phyloP scores from a whole-genome alignment of 2,797 vertebrate genomes.

The Neopelma chrysocephalum region DNA sequence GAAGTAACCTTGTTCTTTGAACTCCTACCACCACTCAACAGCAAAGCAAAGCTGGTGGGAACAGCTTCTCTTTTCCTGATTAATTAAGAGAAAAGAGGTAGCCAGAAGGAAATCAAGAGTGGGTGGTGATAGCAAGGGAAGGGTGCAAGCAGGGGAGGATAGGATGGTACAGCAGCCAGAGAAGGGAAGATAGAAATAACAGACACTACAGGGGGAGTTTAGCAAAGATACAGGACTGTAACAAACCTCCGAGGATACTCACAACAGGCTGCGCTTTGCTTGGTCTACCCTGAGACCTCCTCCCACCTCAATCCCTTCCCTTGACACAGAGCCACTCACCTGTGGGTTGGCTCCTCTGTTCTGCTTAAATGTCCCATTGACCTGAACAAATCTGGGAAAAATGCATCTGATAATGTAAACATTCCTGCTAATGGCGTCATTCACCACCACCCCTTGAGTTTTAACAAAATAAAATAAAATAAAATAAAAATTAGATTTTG shows the following conservation, averaged over 20 bases:
- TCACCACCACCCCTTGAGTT: background rate
- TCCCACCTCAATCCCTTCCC: background rate
- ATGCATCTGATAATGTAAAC: background rate
- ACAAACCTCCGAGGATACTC: background rate
- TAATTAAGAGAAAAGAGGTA: background rate
- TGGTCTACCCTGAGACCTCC: background rate
- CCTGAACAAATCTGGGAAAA: background rate
- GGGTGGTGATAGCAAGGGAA: background rate
- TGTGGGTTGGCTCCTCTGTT: background rate
- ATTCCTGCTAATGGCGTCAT: background rate
- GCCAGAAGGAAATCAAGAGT: background rate
- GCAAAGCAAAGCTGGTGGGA: constrained; percentile 22
- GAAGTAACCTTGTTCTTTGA: constrained; percentile 17
- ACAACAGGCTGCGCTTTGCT: background rate
- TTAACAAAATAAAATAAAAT: background rate
- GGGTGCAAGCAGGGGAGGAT: background rate
- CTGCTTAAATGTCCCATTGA: background rate
- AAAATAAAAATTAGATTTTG: background rate
- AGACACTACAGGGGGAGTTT: background rate
- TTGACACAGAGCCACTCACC: background rate
- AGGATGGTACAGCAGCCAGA: background rate
- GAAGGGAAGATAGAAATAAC: background rate
- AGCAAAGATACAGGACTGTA: background rate
- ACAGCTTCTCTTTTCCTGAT: background rate
- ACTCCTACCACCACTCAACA: background rate